Conservation (phyloP, 2,113 vertebrate genomes). For the Azemiops feae region DNA sequence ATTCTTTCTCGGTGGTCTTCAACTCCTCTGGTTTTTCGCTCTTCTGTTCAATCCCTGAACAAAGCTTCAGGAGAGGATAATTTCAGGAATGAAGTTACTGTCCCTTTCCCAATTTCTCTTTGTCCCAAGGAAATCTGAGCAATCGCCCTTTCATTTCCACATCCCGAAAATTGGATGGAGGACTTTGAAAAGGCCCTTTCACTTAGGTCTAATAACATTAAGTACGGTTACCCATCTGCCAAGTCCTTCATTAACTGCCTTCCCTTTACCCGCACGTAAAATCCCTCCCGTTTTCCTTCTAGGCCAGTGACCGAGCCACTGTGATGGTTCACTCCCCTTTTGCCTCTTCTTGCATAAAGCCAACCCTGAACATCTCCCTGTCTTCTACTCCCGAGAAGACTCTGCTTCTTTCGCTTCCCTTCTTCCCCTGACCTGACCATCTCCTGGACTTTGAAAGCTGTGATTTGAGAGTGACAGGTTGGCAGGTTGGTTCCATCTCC, state of each 20-base stretch:
- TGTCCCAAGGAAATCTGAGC: background rate
- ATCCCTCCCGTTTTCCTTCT: background rate
- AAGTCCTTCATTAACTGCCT: background rate
- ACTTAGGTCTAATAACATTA: background rate
- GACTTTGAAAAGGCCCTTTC: background rate
- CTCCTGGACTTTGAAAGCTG: background rate
- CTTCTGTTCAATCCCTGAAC: background rate
- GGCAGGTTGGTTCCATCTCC: conserved; percentile 3
- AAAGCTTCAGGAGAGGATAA: background rate
- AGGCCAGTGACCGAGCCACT: background rate
- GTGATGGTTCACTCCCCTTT: background rate
- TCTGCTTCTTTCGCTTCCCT: background rate
- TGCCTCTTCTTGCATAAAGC: too few relatives aligned
- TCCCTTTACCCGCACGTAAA: background rate
- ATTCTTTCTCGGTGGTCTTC: background rate
- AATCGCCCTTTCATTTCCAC: background rate
- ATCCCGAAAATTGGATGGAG: background rate
- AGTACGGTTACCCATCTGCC: background rate
- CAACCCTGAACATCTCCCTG: background rate
- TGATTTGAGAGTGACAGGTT: background rate
- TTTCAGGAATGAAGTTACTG: background rate
- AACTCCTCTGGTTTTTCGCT: background rate
- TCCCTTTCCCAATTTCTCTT: background rate
- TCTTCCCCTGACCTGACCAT: background rate
- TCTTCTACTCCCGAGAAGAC: background rate